Base-by-base conservation (phyloP, 2,113 vertebrate species). In the Oceanites oceanicus region DNA sequence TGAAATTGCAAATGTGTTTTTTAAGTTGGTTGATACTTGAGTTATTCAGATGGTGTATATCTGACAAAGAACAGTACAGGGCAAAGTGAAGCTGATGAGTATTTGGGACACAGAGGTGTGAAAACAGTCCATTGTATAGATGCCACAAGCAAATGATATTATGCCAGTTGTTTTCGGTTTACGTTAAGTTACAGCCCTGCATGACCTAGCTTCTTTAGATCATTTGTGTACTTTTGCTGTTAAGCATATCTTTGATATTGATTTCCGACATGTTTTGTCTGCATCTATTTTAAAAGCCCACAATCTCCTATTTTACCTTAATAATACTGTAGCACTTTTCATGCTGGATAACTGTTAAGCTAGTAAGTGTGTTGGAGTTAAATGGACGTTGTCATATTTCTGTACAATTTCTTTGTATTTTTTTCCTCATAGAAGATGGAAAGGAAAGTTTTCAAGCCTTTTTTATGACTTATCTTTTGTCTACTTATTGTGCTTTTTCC, bases 1-100 rank as follows among this genome's bases (percentile, higher is more conserved):
- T 94, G 94, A 78, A 97, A 87, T 92, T 87, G 53, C 49, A 94
- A 89, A 58, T 68, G 23, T 26, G 50, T n/a, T 72, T 90, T 88
- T 72, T 7, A 65, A 86, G 55, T 82, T 61, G 49, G 30, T 94
- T 62, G 83, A 22, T 74, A 30, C 25, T 92, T 8, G 56, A 75
- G 53, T 86, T 0, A 23, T 34, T 86, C 76, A 65, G 58, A 50
- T 72, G 86, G 83, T 58, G 58, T 50, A 11, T 75, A 75, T 91
- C 25, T 0, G 26, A 66, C 62, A 53, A 81, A 42, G 58, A 91
- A 20, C 65, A 42, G 80, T 4, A 53, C 17, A 9, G 75, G 34
- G 58, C 44, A 78, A 49, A 84, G 56, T 11, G 36, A 56, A 45
- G 27, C 40, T 75, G 88, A 61, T 38, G 53, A 93, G 45, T 75